Evolutionary conservation across 2,113 vertebrate species (phyloP).

Genomic region (Rostratula benghalensis): DNA sequence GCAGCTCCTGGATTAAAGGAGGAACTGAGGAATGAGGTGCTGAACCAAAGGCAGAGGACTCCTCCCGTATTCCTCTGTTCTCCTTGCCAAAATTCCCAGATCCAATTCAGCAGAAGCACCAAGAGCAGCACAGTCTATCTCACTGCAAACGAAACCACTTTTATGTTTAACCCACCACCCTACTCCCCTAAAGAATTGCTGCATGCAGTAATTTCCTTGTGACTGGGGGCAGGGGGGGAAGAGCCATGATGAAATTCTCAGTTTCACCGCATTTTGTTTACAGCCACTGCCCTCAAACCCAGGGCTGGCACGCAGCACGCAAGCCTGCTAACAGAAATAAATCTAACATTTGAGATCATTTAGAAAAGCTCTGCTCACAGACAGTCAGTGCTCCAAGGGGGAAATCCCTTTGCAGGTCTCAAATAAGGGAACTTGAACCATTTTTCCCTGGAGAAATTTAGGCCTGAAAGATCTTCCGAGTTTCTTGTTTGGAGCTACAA

Average conservation of each 20-base stretch:
- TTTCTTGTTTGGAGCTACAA: slow-evolving; percentile 24
- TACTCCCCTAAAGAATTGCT: slow-evolving; percentile 8
- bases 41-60: not conserved
- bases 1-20: not conserved
- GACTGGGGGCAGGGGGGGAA: rapidly evolving
- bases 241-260: no score
- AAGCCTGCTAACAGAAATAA: slow-evolving; percentile 26
- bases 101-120: slow-evolving; percentile 36
- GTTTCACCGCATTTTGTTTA: slow-evolving; percentile 36
- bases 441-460: slow-evolving; percentile 54
- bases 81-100: not conserved
- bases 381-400: not conserved
- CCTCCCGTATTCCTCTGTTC: not conserved
- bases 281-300: not conserved
- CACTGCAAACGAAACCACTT: slow-evolving; percentile 4
- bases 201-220: slow-evolving; percentile 47
- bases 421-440: slow-evolving; percentile 23
- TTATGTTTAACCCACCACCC: slow-evolving; percentile 5
- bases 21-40: not conserved
- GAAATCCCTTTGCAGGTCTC: slow-evolving; percentile 38
- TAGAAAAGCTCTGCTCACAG: slow-evolving; percentile 27
- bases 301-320: rapidly evolving
- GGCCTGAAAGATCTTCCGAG: slow-evolving; percentile 27
- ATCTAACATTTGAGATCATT: slow-evolving; percentile 26
- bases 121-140: not conserved